A percentile compares a stretch with the other conserved stretches of the same genome.
Evolutionary conservation across 2,888 invertebrate species (phyloP).

Genomic region (Leptinotarsa peninsularis): DNA sequence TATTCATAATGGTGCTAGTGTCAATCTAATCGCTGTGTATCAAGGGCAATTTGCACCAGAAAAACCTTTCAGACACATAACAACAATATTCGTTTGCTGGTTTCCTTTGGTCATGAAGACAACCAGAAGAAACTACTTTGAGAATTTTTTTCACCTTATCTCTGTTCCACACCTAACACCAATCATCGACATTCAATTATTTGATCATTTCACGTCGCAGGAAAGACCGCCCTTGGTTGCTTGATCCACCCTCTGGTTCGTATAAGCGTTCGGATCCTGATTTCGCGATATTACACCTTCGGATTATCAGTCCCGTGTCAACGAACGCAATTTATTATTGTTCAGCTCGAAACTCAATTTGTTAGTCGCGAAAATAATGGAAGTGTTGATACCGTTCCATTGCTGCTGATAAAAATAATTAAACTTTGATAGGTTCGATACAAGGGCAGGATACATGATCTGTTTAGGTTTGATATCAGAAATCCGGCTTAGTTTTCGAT

Average conservation of each 20-base stretch:
- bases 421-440: slow-evolving; percentile 35
- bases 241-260: slow-evolving; percentile 26
- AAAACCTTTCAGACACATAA: too few relatives aligned
- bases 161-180: background rate
- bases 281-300: slow-evolving; percentile 49
- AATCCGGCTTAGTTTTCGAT: background rate
- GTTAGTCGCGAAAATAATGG: slow-evolving; percentile 54
- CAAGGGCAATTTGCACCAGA: too few relatives aligned
- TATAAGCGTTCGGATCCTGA: slow-evolving; percentile 35
- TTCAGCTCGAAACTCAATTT: slow-evolving; percentile 59
- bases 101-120: too few relatives aligned
- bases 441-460: slow-evolving; percentile 9
- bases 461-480: background rate
- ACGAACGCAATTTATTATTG: slow-evolving; percentile 58
- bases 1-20: too few relatives aligned
- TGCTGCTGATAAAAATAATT: slow-evolving; percentile 39
- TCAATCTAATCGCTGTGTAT: too few relatives aligned
- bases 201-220: background rate
- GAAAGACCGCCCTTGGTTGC: background rate
- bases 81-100: too few relatives aligned
- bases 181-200: background rate
- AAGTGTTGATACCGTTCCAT: slow-evolving; percentile 37
- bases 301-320: slow-evolving; percentile 50
- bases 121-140: background rate
- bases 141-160: background rate